A percentile compares a stretch with the other conserved stretches of the same genome.
Conservation (phyloP, 2,113 vertebrate genomes). For the Pseudorhombus dupliciocellatus region DNA sequence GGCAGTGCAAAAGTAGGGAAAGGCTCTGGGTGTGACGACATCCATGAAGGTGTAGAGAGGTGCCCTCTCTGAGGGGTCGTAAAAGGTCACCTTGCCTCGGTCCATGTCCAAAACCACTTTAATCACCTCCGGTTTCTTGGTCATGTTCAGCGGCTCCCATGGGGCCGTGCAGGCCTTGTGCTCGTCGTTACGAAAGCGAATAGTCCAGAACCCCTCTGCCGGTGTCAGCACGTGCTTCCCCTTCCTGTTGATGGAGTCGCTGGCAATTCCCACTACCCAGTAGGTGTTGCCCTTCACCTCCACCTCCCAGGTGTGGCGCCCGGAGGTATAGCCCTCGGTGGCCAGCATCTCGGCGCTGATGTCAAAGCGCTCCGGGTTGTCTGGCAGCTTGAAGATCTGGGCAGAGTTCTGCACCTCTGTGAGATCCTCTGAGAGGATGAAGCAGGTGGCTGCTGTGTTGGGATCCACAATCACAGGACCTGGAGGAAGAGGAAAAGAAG, state of each 20-base stretch:
- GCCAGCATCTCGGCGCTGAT: conserved; percentile 82
- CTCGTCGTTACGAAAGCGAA: conserved; percentile 82
- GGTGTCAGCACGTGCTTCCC: conserved; percentile 83
- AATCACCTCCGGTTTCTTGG: conserved; percentile 66
- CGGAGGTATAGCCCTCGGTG: conserved; percentile 72
- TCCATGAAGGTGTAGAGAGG: conserved; percentile 79
- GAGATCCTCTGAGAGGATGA: conserved; percentile 80
- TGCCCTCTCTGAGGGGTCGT: conserved; percentile 71
- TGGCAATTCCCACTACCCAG: conserved; percentile 83
- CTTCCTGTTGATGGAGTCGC: conserved; percentile 79
- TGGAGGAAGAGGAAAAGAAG: conserved; percentile 25
- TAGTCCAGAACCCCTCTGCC: conserved; percentile 82
- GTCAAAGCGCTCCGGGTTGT: conserved; percentile 83
- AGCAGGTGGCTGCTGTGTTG: conserved; percentile 82
- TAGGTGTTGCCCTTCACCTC: conserved; percentile 82
- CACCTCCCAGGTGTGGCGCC: conserved; percentile 80
- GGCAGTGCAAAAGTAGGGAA: conserved; percentile 83
- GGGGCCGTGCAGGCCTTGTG: conserved; percentile 83
- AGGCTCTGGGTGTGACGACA: conserved; percentile 64
- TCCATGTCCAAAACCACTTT: conserved; percentile 82
- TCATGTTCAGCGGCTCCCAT: conserved; percentile 79
- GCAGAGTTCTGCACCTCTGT: conserved; percentile 74
- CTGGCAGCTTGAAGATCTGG: conserved; percentile 78
- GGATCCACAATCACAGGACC: conserved; percentile 81
- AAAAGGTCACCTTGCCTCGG: conserved; percentile 79